Evolutionary conservation across 2,888 invertebrate genomes (phyloP).

Genomic region (Hyles lineata): DNA sequence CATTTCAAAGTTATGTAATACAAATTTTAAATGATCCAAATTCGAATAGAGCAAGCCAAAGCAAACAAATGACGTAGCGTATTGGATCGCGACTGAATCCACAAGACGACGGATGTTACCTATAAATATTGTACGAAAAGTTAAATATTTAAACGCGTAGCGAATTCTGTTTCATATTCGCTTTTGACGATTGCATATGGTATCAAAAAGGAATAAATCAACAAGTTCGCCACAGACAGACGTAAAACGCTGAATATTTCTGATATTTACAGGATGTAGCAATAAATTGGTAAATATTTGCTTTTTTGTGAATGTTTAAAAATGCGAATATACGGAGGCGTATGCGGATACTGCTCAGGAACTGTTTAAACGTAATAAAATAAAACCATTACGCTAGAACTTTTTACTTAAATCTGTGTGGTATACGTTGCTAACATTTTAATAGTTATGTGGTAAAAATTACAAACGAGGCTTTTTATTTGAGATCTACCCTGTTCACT

Average conservation of each 20-base stretch:
- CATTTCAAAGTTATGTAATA: background rate
- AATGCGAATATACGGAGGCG: background rate
- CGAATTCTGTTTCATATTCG: constrained; percentile 55
- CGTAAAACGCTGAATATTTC: constrained; percentile 21
- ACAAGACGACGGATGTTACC: constrained; percentile 23
- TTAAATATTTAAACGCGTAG: constrained; percentile 43
- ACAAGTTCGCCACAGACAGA: constrained; percentile 43
- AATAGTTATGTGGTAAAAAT: background rate
- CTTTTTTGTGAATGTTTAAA: constrained; percentile 15
- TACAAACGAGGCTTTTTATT: background rate
- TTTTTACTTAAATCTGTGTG: background rate
- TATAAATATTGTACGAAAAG: constrained; percentile 28
- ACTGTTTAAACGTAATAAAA: constrained; percentile 5
- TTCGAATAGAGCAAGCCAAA: constrained; percentile 4
- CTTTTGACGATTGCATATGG: constrained; percentile 49
- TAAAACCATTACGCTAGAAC: background rate
- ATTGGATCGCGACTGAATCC: constrained; percentile 23
- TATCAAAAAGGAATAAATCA: constrained; percentile 53
- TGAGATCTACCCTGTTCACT: background rate
- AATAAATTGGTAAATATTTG: constrained; percentile 29
- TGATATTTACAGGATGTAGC: constrained; percentile 25
- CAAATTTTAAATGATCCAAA: constrained; percentile 7
- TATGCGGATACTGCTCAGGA: background rate
- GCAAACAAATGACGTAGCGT: constrained; percentile 21
- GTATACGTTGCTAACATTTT: background rate